A percentile compares a stretch with the other conserved stretches of the same genome.
Evolutionary conservation across 2,888 invertebrate species (phyloP).

Genomic region (Globia sparganii): DNA sequence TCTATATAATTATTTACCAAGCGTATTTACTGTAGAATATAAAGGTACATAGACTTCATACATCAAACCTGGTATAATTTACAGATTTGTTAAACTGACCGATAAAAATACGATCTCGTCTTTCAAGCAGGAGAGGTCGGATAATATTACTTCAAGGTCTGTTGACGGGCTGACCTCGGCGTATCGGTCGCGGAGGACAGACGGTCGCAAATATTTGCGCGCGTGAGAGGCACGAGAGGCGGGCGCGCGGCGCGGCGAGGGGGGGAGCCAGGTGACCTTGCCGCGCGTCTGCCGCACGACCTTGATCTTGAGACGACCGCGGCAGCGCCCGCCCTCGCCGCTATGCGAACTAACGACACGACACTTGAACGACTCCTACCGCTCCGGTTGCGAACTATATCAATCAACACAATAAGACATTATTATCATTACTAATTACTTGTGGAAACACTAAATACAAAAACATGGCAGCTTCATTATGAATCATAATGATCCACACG

Average conservation of each 20-base stretch:
- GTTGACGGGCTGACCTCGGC: conserved; percentile 88
- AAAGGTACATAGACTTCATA: conserved; percentile 32
- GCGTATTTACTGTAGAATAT: conserved; percentile 17
- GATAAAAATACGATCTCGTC: conserved; percentile 82
- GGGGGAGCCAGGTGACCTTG: conserved; percentile 83
- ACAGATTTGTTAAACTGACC: conserved; percentile 72
- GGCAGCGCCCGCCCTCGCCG: conserved; percentile 75
- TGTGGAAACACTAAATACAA: conserved; percentile 37
- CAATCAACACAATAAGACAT: conserved; percentile 54
- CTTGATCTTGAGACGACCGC: conserved; percentile 91
- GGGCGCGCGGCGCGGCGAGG: conserved; percentile 69
- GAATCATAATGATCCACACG: conserved; percentile 45
- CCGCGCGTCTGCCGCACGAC: conserved; percentile 87
- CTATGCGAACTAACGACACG: conserved; percentile 70
- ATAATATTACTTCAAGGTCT: conserved; percentile 89
- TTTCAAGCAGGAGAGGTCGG: conserved; percentile 86
- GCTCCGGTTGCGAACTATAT: conserved; percentile 73
- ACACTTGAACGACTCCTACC: conserved; percentile 79
- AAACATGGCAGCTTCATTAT: conserved; percentile 28
- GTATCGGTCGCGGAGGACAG: conserved; percentile 90
- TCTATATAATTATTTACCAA: conserved; percentile 1
- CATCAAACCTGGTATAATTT: conserved; percentile 49
- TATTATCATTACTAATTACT: conserved; percentile 57
- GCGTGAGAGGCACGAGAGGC: conserved; percentile 78
- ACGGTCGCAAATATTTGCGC: conserved; percentile 90